Base-by-base conservation (phyloP, 92 coral and sea anemone species). In the Paragorgia papillata region DNA sequence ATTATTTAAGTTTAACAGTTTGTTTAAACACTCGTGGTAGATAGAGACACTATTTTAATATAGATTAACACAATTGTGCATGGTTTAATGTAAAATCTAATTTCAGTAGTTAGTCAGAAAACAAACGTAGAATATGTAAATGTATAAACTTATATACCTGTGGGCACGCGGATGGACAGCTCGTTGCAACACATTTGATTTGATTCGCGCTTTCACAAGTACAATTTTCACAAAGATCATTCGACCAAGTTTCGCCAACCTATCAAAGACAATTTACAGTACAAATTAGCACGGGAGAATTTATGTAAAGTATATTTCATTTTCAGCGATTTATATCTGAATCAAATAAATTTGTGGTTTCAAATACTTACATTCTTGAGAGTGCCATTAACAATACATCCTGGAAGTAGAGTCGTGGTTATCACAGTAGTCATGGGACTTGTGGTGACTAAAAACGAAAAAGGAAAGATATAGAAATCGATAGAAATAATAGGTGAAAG, bases 161-260 rank as follows among this genome's bases (percentile, higher is more conserved):
- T 17, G 75, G 75, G 15, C 75, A 68, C 1, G 48, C 59, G 25
- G 27, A 43, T 9, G 75, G 75, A n/a, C 75, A 68, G 0, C 33
- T 44, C n/a, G 75, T 49, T 1, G 58, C 24, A 30, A 68, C 27
- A 29, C 75, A 68, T 46, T 43, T 68, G 22, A 68, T 32, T 46
- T 68, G 75, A 24, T 68, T 44, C 40, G 17, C 55, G 29, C 34
- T 53, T 68, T 68, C 75, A 68, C 75, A 68, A 20, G 75, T 68
- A 51, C 75, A 68, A 30, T 24, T 68, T 49, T 68, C 58, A 30
- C 75, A 68, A 53, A 46, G 59, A 29, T 68, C 40, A 49, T 68
- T 46, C 21, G 75, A 44, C 75, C 75, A 68, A 1, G n/a, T 46
- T 68, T 68, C 59, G 19, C 75, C 75, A 14, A 68, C 40, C 75